These are phyloP conservation scores for Craseonycteris thonglongyai DNA, from an alignment of 2,113 vertebrate genomes.

Conservation along the genomic window DNA sequence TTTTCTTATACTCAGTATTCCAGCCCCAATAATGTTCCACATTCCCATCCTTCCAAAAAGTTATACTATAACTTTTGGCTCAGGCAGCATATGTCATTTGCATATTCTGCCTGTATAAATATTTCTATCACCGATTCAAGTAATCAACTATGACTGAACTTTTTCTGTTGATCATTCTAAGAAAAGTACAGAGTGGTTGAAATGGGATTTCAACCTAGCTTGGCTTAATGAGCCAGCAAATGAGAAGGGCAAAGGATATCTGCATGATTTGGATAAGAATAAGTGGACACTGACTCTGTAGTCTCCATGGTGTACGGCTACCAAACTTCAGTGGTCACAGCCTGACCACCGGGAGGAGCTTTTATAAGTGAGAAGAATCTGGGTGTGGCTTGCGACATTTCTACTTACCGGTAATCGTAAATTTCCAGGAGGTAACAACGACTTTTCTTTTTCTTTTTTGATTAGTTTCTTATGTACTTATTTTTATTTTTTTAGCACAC, in stretches of 20 bases:
- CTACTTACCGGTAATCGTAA: neutral
- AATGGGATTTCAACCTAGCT: neutral
- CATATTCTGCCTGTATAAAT: neutral
- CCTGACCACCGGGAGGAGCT: rapidly evolving
- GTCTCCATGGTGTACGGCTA: neutral
- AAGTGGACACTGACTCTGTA: neutral
- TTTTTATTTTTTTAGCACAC: neutral
- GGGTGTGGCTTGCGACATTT: neutral
- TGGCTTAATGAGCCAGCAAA: neutral
- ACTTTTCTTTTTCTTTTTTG: too few species aligned
- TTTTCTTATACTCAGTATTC: neutral
- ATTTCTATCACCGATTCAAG: neutral
- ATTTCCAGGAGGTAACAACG: neutral
- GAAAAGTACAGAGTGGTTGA: neutral
- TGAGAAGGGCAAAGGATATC: neutral
- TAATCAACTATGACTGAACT: neutral
- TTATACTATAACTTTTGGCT: neutral
- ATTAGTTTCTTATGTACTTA: neutral
- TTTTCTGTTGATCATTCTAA: neutral
- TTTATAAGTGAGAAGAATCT: neutral
- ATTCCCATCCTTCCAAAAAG: neutral
- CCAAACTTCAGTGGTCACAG: neutral
- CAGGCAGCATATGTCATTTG: neutral
- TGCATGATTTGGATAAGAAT: neutral
- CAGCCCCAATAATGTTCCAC: rapidly evolving